A percentile compares a stretch with the other conserved stretches of the same genome.
phyloP scores from a whole-genome alignment of 2,797 vertebrate species.

The Semotilus atromaculatus region DNA sequence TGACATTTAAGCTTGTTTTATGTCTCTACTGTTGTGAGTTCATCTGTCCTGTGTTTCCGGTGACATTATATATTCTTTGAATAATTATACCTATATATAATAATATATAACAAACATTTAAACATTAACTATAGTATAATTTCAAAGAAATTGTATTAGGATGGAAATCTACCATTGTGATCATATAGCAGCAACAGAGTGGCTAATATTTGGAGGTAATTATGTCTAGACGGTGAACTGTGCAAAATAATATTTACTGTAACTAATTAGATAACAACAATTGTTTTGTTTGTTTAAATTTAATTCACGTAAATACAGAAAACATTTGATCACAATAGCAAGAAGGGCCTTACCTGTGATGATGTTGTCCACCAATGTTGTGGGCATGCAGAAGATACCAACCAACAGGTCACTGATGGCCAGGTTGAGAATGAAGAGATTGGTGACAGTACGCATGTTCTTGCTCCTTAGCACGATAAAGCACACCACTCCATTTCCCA shows the following conservation, averaged over 20 bases:
- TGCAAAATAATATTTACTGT: neutral
- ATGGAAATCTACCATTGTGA: neutral
- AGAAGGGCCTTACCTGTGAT: constrained; percentile 81
- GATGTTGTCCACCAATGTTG: constrained; percentile 92
- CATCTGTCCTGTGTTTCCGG: no score
- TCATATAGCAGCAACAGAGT: neutral
- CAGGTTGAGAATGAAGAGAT: constrained; percentile 93
- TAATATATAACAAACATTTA: neutral
- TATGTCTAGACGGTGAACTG: neutral
- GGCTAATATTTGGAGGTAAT: neutral
- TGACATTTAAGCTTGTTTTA: no score
- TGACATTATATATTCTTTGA: no score
- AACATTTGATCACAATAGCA: neutral
- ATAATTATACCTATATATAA: neutral
- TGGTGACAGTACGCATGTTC: constrained; percentile 90
- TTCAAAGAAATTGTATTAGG: neutral
- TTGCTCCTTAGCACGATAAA: constrained; percentile 84
- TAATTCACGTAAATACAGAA: neutral
- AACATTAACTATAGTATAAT: neutral
- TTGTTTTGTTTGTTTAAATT: neutral
- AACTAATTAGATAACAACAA: neutral
- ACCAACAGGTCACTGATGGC: constrained; percentile 92
- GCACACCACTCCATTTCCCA: constrained; percentile 88
- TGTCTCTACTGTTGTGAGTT: no score
- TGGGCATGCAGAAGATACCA: constrained; percentile 95